These are phyloP conservation scores for Philypnodon macrostomus DNA, from an alignment of 2,797 vertebrate genomes.

Conservation along the genomic window DNA sequence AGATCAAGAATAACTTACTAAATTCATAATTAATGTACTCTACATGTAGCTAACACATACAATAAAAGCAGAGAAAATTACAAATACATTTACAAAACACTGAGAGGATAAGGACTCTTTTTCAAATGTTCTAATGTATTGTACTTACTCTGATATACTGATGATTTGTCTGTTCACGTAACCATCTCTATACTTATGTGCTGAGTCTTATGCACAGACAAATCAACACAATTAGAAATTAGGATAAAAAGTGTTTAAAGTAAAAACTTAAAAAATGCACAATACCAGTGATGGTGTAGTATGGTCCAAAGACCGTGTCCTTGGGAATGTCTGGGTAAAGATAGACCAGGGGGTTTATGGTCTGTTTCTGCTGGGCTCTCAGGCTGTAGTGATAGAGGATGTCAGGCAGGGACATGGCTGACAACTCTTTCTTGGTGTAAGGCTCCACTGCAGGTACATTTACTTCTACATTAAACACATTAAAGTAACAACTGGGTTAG, in stretches of 20 bases:
- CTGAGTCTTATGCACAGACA: slow-evolving; percentile 12
- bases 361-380: slow-evolving; percentile 72
- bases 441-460: slow-evolving; percentile 84
- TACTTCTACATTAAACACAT: slow-evolving; percentile 56
- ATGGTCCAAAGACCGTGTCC: slow-evolving; percentile 81
- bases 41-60: no score
- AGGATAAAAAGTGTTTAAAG: no score
- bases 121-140: not conserved
- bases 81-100: no score
- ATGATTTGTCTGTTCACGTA: not conserved
- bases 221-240: not conserved
- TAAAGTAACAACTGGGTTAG: not conserved
- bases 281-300: slow-evolving; percentile 74
- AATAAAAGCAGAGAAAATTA: no score
- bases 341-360: slow-evolving; percentile 83
- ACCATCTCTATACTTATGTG: not conserved
- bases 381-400: slow-evolving; percentile 84
- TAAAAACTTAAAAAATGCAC: not conserved
- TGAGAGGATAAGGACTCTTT: no score
- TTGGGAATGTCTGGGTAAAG: slow-evolving; percentile 87
- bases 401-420: slow-evolving; percentile 75
- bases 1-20: not conserved
- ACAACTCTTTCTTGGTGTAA: slow-evolving; percentile 85
- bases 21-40: no score
- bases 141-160: slow-evolving; percentile 34